Percentiles rank a stretch among this genome's conserved stretches.
phyloP scores from a whole-genome alignment of 2,888 invertebrate species.

The Azorinus chamasolen region DNA sequence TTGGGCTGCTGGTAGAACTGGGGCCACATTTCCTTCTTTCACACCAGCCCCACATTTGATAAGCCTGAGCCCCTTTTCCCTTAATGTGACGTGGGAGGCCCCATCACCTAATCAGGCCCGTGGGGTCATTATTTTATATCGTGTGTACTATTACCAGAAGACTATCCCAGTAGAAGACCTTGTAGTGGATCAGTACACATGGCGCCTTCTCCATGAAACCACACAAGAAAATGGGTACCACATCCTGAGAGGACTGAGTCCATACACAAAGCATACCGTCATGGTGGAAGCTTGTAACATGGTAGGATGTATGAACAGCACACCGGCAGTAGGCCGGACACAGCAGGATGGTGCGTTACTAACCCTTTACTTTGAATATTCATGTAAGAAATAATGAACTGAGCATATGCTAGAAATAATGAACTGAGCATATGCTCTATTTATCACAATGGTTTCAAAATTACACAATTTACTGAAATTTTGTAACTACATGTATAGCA shows the following conservation, averaged over 20 bases:
- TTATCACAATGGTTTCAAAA: too few relatives aligned
- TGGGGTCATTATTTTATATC: slow-evolving; percentile 77
- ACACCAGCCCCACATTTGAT: slow-evolving; percentile 76
- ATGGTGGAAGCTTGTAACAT: slow-evolving; percentile 82
- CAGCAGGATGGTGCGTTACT: slow-evolving; percentile 77
- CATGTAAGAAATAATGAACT: too few relatives aligned
- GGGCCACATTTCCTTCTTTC: slow-evolving; percentile 78
- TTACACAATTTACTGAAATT: too few relatives aligned
- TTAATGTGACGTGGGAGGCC: slow-evolving; percentile 79
- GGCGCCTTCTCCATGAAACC: slow-evolving; percentile 71
- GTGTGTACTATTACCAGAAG: slow-evolving; percentile 76
- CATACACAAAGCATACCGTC: slow-evolving; percentile 82
- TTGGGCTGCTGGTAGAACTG: slow-evolving; percentile 82
- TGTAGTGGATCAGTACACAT: slow-evolving; percentile 80
- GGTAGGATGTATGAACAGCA: slow-evolving; percentile 85
- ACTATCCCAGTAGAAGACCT: slow-evolving; percentile 72
- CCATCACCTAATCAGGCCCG: slow-evolving; percentile 77
- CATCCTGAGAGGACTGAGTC: slow-evolving; percentile 71
- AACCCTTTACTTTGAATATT: too few relatives aligned
- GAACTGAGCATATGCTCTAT: too few relatives aligned
- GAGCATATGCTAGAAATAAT: too few relatives aligned
- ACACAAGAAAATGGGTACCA: slow-evolving; percentile 57
- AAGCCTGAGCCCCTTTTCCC: slow-evolving; percentile 71
- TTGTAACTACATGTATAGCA: too few relatives aligned
- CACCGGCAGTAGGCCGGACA: slow-evolving; percentile 76